These are phyloP conservation scores for Phallusia fumigata DNA, from an alignment of 23 tunicate genomes.

Conservation along the genomic window DNA sequence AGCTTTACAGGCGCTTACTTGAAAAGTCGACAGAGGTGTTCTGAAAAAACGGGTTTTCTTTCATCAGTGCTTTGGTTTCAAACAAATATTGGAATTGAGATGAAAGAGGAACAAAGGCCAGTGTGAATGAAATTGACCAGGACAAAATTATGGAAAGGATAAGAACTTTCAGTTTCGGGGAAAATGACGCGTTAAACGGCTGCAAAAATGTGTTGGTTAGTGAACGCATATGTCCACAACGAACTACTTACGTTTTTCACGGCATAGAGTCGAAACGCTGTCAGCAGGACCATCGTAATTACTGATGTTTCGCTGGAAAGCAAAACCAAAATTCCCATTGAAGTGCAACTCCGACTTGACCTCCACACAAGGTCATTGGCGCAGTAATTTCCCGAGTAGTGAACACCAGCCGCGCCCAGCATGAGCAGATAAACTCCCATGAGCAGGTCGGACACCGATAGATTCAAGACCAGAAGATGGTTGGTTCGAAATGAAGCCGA, in stretches of 20 bases:
- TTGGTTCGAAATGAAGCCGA: slow-evolving; percentile 12
- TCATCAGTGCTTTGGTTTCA: slow-evolving; percentile 9
- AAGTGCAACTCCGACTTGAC: slow-evolving; percentile 17
- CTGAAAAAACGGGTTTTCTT: slow-evolving; percentile 26
- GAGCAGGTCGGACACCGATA: slow-evolving; percentile 28
- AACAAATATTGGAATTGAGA: slow-evolving; percentile 15
- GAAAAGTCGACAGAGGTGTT: slow-evolving; percentile 14
- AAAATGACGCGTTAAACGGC: slow-evolving; percentile 35
- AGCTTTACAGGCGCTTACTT: not conserved
- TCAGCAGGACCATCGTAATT: slow-evolving; percentile 33
- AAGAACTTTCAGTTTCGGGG: slow-evolving; percentile 12
- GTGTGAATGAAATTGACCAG: slow-evolving; percentile 20
- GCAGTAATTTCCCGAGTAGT: slow-evolving; percentile 22
- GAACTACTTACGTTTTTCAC: slow-evolving; percentile 16
- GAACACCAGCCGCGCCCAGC: slow-evolving; percentile 28
- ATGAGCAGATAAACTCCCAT: slow-evolving; percentile 40
- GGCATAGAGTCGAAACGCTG: slow-evolving; percentile 32
- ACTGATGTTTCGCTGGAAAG: slow-evolving; percentile 59
- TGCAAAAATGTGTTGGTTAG: not conserved
- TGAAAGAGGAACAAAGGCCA: slow-evolving; percentile 35
- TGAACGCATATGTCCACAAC: not conserved
- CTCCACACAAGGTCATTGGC: slow-evolving; percentile 33
- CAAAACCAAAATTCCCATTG: slow-evolving; percentile 38
- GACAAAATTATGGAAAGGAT: slow-evolving; percentile 10
- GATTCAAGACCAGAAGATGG: slow-evolving; percentile 26